These are phyloP conservation scores for Fopius arisanus DNA, from an alignment of 1,140 invertebrate species.

Conservation along the genomic window DNA sequence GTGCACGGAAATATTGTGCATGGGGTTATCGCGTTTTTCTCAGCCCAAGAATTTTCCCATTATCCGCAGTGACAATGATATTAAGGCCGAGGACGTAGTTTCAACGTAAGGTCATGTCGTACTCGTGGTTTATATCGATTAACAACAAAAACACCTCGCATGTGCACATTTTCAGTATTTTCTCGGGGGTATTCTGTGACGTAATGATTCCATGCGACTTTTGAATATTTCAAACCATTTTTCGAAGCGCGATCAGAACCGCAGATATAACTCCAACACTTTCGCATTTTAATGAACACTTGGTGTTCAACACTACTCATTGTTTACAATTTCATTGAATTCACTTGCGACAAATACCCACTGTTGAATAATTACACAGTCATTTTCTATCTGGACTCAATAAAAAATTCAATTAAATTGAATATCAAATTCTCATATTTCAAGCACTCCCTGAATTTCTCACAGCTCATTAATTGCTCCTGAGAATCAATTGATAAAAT, in stretches of 20 bases:
- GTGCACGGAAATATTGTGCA: neutral
- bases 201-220: neutral
- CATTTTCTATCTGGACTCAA: no score
- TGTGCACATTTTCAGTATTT: neutral
- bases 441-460: no score
- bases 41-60: neutral
- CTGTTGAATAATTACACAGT: no score
- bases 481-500: no score
- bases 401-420: no score
- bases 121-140: conserved; percentile 16
- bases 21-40: neutral
- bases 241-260: neutral
- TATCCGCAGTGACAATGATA: neutral
- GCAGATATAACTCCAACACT: neutral
- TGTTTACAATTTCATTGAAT: no score
- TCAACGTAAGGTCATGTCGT: neutral
- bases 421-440: no score
- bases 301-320: no score
- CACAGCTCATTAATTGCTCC: no score
- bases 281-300: no score
- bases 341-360: no score
- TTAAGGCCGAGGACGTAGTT: conserved; percentile 7
- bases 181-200: neutral
- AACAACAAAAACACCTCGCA: neutral
- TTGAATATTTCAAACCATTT: neutral